A percentile compares a stretch with the other conserved stretches of the same genome.
Evolutionary conservation across 2,797 vertebrate species (phyloP).

Genomic region (Poecilia picta): DNA sequence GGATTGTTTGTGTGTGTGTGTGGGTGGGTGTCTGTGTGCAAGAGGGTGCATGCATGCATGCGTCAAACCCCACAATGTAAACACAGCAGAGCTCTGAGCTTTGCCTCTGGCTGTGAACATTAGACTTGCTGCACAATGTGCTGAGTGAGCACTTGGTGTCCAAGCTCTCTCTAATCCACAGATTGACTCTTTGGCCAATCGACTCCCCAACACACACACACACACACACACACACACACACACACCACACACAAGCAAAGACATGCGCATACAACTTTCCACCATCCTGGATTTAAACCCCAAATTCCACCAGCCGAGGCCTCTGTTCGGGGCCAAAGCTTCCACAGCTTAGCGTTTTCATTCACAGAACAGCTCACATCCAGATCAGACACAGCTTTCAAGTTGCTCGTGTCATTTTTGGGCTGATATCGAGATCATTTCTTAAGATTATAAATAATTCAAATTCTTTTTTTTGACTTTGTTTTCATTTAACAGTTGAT

Average conservation of each 20-base stretch:
- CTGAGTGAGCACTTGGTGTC: conserved; percentile 77
- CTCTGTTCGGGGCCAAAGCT: conserved; percentile 47
- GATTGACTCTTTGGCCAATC: conserved; percentile 70
- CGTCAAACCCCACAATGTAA: conserved; percentile 57
- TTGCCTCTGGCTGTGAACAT: conserved; percentile 72
- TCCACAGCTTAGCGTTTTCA: conserved; percentile 17
- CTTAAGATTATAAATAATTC: neutral
- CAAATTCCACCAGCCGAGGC: conserved; percentile 39
- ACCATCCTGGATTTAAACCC: conserved; percentile 32
- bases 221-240: conserved; percentile 1
- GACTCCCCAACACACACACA: conserved; percentile 21
- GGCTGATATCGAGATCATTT: neutral
- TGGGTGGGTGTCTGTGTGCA: conserved; percentile 25
- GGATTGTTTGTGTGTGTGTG: conserved; percentile 18
- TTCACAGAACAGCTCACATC: conserved; percentile 23
- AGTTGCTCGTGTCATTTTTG: neutral
- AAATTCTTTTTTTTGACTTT: neutral
- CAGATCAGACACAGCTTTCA: neutral
- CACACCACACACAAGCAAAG: neutral
- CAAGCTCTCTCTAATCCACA: conserved; percentile 74
- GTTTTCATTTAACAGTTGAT: neutral
- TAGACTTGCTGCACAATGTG: conserved; percentile 73
- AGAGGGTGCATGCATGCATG: conserved; percentile 40
- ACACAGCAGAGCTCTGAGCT: conserved; percentile 61
- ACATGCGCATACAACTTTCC: conserved; percentile 26